Evolutionary conservation across 2,888 invertebrate genomes (phyloP).

Genomic region (Heliconius cydno): DNA sequence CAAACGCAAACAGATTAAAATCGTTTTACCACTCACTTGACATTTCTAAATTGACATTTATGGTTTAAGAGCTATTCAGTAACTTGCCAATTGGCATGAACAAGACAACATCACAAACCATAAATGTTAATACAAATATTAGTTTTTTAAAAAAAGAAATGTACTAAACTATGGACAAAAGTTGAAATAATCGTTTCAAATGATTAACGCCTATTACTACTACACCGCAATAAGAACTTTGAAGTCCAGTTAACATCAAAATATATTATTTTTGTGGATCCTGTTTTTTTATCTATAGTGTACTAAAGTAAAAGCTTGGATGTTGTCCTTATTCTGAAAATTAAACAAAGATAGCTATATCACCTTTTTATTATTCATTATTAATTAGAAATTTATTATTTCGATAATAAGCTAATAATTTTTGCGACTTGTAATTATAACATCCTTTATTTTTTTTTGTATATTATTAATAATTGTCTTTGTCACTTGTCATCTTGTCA

Average conservation of each 20-base stretch:
- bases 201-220: no score
- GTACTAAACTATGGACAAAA: neutral
- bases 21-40: slow-evolving; percentile 13
- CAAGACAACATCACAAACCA: neutral
- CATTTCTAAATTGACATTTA: slow-evolving; percentile 8
- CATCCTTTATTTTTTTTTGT: neutral
- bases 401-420: no score
- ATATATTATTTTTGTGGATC: neutral
- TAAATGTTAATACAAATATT: neutral
- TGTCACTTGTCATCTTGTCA: neutral
- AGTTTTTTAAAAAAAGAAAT: neutral
- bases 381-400: no score
- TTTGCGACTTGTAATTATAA: no score
- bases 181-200: neutral
- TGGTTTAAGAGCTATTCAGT: neutral
- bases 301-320: neutral
- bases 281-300: neutral
- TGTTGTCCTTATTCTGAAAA: neutral
- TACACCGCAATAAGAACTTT: no score
- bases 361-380: neutral
- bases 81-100: neutral
- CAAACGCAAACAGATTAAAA: slow-evolving; percentile 31
- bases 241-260: no score
- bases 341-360: neutral
- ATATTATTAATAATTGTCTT: neutral